Percentiles rank a stretch among this genome's conserved stretches.
These are phyloP conservation scores for Rhagoletis pomonella DNA, from an alignment of 1,140 invertebrate species.

Conservation along the genomic window DNA sequence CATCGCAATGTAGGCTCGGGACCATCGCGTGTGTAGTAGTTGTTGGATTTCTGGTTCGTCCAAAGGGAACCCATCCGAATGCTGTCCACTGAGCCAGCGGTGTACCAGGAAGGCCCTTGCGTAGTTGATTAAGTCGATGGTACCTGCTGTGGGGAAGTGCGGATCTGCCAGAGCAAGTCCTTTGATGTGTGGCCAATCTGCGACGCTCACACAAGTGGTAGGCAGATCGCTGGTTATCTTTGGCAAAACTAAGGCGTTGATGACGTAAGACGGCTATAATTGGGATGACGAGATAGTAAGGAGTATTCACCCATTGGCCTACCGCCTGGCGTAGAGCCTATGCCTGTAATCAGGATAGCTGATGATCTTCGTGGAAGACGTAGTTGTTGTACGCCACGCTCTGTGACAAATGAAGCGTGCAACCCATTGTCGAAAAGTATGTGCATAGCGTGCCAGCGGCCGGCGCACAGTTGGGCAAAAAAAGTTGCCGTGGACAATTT, in stretches of 20 bases:
- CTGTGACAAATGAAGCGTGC: not conserved
- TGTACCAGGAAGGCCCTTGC: constrained; percentile 19
- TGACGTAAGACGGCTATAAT: not conserved
- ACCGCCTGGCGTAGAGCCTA: not conserved
- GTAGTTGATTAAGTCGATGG: not conserved
- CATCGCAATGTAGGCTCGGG: not conserved
- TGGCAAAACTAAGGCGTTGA: constrained; percentile 22
- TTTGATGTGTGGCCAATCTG: not conserved
- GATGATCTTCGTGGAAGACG: no score
- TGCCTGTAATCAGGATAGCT: not conserved
- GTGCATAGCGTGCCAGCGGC: not conserved
- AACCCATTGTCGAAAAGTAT: not conserved
- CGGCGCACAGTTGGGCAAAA: not conserved
- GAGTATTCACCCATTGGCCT: not conserved
- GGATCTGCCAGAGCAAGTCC: constrained; percentile 21
- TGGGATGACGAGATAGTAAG: not conserved
- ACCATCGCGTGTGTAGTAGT: not conserved
- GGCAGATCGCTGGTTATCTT: constrained; percentile 46
- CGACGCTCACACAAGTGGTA: not conserved
- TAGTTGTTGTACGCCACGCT: not conserved
- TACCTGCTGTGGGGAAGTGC: not conserved
- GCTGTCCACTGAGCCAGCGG: constrained; percentile 13
- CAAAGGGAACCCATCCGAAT: constrained; percentile 43
- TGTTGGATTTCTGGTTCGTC: not conserved
- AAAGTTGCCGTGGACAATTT: no score